Percentiles rank a stretch among this genome's conserved stretches.
These are phyloP conservation scores for Chrysolina oricalcia DNA, from an alignment of 2,888 invertebrate species.

Conservation along the genomic window DNA sequence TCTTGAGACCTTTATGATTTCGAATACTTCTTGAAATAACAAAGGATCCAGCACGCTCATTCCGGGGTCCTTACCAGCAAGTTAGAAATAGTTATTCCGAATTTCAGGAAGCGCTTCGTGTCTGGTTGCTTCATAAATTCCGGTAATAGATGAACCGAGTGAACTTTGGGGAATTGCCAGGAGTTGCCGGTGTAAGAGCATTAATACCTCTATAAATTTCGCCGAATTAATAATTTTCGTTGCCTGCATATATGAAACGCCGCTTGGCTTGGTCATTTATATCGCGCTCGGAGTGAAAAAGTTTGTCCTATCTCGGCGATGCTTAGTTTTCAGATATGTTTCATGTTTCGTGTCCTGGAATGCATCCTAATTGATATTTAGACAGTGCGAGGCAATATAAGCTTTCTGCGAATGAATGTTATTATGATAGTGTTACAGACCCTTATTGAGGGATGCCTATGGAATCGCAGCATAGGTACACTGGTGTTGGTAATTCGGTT, in stretches of 20 bases:
- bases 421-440: too few relatives aligned
- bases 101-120: slow-evolving; percentile 27
- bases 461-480: too few relatives aligned
- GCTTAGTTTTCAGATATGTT: not conserved
- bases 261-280: slow-evolving; percentile 20
- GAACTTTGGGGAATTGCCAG: slow-evolving; percentile 42
- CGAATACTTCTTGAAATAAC: not conserved
- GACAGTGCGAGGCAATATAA: too few relatives aligned
- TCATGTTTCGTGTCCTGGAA: not conserved
- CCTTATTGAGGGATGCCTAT: too few relatives aligned
- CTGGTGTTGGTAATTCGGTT: too few relatives aligned
- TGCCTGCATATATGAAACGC: slow-evolving; percentile 22
- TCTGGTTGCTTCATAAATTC: slow-evolving; percentile 31
- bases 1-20: not conserved
- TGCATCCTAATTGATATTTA: not conserved
- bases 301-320: not conserved
- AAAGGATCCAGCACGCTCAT: not conserved
- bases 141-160: slow-evolving; percentile 29
- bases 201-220: slow-evolving; percentile 35
- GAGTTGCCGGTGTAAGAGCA: slow-evolving; percentile 26
- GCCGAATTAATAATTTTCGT: slow-evolving; percentile 30
- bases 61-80: not conserved
- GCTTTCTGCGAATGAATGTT: too few relatives aligned
- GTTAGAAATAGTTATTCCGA: slow-evolving; percentile 20
- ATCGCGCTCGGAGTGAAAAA: not conserved